Evolutionary conservation across 2,113 vertebrate genomes (phyloP), one percentile per base, ranked within the genome.

Genomic region (Megalops atlanticus): DNA sequence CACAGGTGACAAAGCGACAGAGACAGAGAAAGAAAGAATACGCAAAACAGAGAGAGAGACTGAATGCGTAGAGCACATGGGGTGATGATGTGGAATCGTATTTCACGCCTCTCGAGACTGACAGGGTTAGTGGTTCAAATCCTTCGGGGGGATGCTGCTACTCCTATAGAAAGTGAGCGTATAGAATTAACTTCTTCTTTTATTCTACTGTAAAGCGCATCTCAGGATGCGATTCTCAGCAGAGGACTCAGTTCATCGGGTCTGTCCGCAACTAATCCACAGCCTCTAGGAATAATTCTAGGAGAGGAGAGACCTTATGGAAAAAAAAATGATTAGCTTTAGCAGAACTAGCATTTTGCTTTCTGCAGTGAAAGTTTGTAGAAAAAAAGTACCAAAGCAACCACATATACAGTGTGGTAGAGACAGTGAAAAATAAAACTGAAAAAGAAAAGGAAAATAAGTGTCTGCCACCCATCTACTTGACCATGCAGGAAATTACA

Each of bases 21-120:
- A 68, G 84, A 73, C 45, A 76, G 52, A 77, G 78, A 64, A n/a
- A 78, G 38, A 40, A 58, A 78, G 54, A 18, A 64, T 1, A 21
- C 16, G 18, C 18, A 21, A 21, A 52, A 52, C 49, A 54, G 47
- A 54, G 0, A 58, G 0, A 58, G 21, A 58, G 52, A 58, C 36
- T 38, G 76, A 39, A 33, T 16, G 54, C 5, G 15, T 24, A 24
- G 11, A 69, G 14, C 68, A 71, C 10, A 72, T 36, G 41, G 64
- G 40, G 43, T 21, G 33, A 27, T 71, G 18, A 35, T 68, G 41
- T 72, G 31, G 38, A 72, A 33, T 79, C 41, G 36, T 38, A 45
- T 40, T 47, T 70, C 68, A 41, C 35, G 39, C 64, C 43, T 36
- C 78, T 4, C 21, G 78, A 71, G 41, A 40, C 33, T 11, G 40